These are phyloP conservation scores for Caenorhabditis parvicauda DNA, from an alignment of 2,888 invertebrate species.

Conservation along the genomic window DNA sequence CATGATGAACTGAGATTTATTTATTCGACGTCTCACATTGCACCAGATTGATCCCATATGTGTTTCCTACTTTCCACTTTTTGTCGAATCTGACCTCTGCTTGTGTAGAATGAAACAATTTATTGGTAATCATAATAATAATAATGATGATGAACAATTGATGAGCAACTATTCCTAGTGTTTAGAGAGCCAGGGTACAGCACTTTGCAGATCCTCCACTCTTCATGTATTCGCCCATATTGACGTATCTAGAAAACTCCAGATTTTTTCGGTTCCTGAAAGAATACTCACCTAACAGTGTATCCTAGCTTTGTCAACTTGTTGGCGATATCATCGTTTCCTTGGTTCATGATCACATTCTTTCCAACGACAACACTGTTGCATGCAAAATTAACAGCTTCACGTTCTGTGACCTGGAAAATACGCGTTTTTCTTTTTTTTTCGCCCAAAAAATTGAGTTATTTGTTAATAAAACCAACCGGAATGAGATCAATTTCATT, in stretches of 20 bases:
- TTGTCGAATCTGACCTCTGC: no score
- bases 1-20: no score
- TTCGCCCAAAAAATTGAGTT: background rate
- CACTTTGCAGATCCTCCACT: slow-evolving; percentile 60
- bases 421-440: background rate
- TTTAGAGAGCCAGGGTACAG: slow-evolving; percentile 47
- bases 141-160: slow-evolving; percentile 5
- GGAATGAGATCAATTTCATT: slow-evolving; percentile 45
- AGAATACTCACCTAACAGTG: slow-evolving; percentile 19
- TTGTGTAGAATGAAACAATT: background rate
- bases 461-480: slow-evolving; percentile 17
- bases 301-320: slow-evolving; percentile 41
- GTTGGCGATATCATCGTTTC: slow-evolving; percentile 50
- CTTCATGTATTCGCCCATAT: slow-evolving; percentile 61
- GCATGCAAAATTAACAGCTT: slow-evolving; percentile 59
- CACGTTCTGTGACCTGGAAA: slow-evolving; percentile 44
- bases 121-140: slow-evolving; percentile 8
- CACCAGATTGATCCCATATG: no score
- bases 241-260: slow-evolving; percentile 49
- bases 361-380: slow-evolving; percentile 60
- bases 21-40: no score
- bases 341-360: slow-evolving; percentile 55
- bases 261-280: slow-evolving; percentile 5
- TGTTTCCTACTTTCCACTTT: no score
- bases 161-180: no score